Evolutionary conservation across 2,888 invertebrate species (phyloP), one percentile per base, ranked within the genome.

Genomic region (Calameuta filiformis): DNA sequence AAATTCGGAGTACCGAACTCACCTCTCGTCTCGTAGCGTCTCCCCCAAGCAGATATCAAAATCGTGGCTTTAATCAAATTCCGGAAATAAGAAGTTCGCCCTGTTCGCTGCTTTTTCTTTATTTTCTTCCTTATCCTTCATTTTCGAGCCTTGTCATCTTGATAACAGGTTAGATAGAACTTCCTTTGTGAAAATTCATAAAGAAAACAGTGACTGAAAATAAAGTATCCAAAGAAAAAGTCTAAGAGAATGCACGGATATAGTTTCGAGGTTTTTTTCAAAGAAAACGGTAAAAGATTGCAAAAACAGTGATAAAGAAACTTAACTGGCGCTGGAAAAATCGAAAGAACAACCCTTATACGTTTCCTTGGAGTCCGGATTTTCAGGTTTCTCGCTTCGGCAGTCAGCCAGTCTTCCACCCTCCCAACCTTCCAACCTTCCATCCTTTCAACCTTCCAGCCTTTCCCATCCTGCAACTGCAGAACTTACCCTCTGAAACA

Each of bases 331-430:
- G 40, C 40, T 15, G 15, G 15, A 40, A 40, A 40, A 15, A 77
- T 78, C 71, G 73, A 31, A 77, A 74, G 40, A 73, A 78, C 68
- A 75, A 75, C 69, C 40, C 37, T 68, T 74, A 34, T 74, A 34
- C 35, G 56, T n/a, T 33, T 75, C 75, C n/a, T 12, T 15, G 15
- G 75, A 69, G 71, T 75, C 75, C 68, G 56, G 74, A 40, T 73
- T 76, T 69, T 30, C 40, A 73, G 68, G 75, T 75, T 81, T 80
- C 80, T 79, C 79, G 77, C 81, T 82, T 82, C 82, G 82, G 79
- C 81, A 81, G 78, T 80, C 80, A 83, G 79, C 82, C 82, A 83
- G 81, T 69, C 75, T 37, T n/a, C 37, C 69, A 30, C 33, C 71
- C 35, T 3, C 33, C 82, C 82, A 83, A 80, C 31, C 31, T 31